Conservation (phyloP, 2,888 invertebrate genomes). For the Cylindroiulus punctatus region DNA sequence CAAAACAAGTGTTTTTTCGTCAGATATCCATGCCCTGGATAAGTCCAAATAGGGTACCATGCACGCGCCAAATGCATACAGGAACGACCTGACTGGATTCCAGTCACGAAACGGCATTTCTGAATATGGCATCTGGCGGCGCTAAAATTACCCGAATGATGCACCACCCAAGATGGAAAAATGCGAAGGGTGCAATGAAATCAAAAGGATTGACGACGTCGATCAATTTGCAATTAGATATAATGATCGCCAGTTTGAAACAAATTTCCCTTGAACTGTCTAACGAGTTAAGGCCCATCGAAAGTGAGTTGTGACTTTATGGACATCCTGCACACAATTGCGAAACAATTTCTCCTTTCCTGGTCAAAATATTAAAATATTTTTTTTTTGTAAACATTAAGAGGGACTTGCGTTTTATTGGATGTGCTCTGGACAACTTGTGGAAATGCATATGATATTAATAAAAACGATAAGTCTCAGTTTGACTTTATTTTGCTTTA, state of each 20-base stretch:
- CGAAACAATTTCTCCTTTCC: too few relatives aligned
- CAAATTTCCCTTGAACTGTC: neutral
- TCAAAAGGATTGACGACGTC: slow-evolving; percentile 10
- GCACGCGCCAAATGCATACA: neutral
- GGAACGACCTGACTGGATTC: neutral
- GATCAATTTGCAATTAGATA: neutral
- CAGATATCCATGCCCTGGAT: neutral
- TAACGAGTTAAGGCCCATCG: too few relatives aligned
- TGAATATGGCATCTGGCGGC: neutral
- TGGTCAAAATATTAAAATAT: too few relatives aligned
- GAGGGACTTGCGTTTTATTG: too few relatives aligned
- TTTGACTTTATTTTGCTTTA: too few relatives aligned
- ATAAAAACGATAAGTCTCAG: too few relatives aligned
- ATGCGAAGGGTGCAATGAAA: neutral
- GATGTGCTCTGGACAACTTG: too few relatives aligned
- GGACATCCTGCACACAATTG: too few relatives aligned
- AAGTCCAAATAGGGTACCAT: neutral
- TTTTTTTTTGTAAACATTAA: too few relatives aligned
- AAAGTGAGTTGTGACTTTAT: too few relatives aligned
- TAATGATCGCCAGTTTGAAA: neutral
- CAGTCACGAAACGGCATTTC: neutral
- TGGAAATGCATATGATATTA: too few relatives aligned
- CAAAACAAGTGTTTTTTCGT: neutral
- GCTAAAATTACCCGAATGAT: neutral
- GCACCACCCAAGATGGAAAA: neutral